Conservation (phyloP, 2,888 invertebrate genomes). For the Limenitis camilla region DNA sequence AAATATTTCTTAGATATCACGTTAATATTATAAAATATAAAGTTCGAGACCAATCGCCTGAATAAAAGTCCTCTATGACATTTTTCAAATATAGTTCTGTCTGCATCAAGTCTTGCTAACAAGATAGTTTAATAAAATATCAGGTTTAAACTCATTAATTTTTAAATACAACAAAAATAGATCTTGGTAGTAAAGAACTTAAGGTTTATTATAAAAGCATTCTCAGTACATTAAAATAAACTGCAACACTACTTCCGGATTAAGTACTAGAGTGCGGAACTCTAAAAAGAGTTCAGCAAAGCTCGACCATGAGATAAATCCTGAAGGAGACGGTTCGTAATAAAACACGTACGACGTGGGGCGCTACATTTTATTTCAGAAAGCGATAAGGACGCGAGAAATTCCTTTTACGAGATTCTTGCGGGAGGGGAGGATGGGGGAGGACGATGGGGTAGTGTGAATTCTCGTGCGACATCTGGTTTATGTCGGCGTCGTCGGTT, state of each 20-base stretch:
- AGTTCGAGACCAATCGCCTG: too few species aligned
- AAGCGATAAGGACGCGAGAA: conserved; percentile 72
- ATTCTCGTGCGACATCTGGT: conserved; percentile 63
- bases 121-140: too few species aligned
- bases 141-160: too few species aligned
- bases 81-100: too few species aligned
- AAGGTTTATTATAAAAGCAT: conserved; percentile 4
- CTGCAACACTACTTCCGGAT: conserved; percentile 20
- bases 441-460: too few species aligned
- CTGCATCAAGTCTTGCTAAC: too few species aligned
- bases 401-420: conserved; percentile 70
- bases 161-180: too few species aligned
- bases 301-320: conserved; percentile 65
- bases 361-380: conserved; percentile 72
- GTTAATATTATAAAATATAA: too few species aligned
- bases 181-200: background rate
- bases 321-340: conserved; percentile 64
- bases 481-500: conserved; percentile 45
- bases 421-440: conserved; percentile 43
- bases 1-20: too few species aligned
- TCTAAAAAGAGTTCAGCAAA: conserved; percentile 32
- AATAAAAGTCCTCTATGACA: too few species aligned
- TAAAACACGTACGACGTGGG: conserved; percentile 69
- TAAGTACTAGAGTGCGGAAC: conserved; percentile 23
- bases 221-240: conserved; percentile 17